Conservation (phyloP, 2,797 vertebrate genomes). For the Siniperca obscura region DNA sequence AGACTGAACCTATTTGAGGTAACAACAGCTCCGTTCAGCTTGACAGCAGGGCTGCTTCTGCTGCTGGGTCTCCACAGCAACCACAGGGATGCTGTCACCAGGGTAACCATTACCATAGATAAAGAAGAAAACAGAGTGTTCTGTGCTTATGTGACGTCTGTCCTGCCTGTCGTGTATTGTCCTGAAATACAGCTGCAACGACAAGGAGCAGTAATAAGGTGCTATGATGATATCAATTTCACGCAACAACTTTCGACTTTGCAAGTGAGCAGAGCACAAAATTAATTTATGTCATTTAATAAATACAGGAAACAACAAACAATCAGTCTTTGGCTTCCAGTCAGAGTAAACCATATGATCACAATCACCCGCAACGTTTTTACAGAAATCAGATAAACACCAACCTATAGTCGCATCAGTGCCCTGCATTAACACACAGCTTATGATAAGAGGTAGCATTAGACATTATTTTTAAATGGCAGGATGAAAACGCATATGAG, state of each 20-base stretch:
- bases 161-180: slow-evolving; percentile 17
- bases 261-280: slow-evolving; percentile 32
- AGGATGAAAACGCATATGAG: slow-evolving; percentile 42
- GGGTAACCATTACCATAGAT: slow-evolving; percentile 66
- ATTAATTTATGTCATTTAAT: slow-evolving; percentile 27
- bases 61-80: slow-evolving; percentile 70
- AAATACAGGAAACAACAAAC: slow-evolving; percentile 11
- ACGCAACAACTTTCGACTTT: slow-evolving; percentile 3
- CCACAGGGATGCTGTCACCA: slow-evolving; percentile 74
- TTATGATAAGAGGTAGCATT: slow-evolving; percentile 35
- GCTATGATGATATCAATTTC: slow-evolving; percentile 37
- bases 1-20: slow-evolving; percentile 55
- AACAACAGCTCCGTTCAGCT: slow-evolving; percentile 50
- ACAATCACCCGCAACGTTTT: not conserved
- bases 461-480: slow-evolving; percentile 27
- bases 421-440: slow-evolving; percentile 28
- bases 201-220: slow-evolving; percentile 2
- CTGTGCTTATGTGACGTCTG: slow-evolving; percentile 39
- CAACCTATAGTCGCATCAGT: slow-evolving; percentile 10
- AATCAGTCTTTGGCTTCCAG: not conserved
- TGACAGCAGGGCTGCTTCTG: slow-evolving; percentile 62
- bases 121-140: slow-evolving; percentile 58
- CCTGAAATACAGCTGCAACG: slow-evolving; percentile 16
- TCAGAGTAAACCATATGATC: slow-evolving; percentile 8
- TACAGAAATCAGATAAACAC: slow-evolving; percentile 18